These are phyloP conservation scores for Sesamia nonagrioides DNA, from an alignment of 1,140 invertebrate species.

Conservation along the genomic window DNA sequence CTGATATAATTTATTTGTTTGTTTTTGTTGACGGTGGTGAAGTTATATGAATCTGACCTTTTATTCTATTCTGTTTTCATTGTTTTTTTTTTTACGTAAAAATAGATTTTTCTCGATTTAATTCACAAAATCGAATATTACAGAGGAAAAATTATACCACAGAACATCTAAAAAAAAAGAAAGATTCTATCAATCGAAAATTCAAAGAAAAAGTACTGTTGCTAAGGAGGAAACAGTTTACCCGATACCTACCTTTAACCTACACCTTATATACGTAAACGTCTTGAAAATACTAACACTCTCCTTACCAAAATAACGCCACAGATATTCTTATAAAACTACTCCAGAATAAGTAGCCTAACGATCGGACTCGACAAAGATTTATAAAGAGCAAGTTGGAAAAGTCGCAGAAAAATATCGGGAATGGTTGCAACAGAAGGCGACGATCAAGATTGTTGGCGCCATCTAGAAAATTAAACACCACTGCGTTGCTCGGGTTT, in stretches of 20 bases:
- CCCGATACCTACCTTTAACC: too few relatives aligned
- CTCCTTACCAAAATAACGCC: too few relatives aligned
- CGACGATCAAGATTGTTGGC: slow-evolving; percentile 31
- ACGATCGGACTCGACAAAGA: slow-evolving; percentile 20
- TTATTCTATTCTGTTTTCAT: neutral
- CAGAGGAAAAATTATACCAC: too few relatives aligned
- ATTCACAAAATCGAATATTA: too few relatives aligned
- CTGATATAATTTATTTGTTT: neutral
- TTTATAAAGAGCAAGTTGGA: slow-evolving; percentile 46
- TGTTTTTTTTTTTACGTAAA: neutral
- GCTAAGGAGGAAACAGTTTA: too few relatives aligned
- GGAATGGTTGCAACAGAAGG: slow-evolving; percentile 38
- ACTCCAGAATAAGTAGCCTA: slow-evolving; percentile 25
- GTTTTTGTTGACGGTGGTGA: neutral
- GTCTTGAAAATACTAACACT: too few relatives aligned
- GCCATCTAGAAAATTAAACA: slow-evolving; percentile 31
- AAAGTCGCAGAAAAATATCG: slow-evolving; percentile 44
- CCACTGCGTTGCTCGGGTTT: slow-evolving; percentile 9
- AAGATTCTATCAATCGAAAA: too few relatives aligned
- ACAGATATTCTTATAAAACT: neutral
- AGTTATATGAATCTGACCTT: neutral
- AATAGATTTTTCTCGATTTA: too few relatives aligned
- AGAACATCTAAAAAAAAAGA: too few relatives aligned
- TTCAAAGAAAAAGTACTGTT: too few relatives aligned
- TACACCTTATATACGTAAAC: too few relatives aligned